A percentile compares a stretch with the other conserved stretches of the same genome.
Conservation (phyloP, 2,888 invertebrate species). For the Pristionchus mayeri region DNA sequence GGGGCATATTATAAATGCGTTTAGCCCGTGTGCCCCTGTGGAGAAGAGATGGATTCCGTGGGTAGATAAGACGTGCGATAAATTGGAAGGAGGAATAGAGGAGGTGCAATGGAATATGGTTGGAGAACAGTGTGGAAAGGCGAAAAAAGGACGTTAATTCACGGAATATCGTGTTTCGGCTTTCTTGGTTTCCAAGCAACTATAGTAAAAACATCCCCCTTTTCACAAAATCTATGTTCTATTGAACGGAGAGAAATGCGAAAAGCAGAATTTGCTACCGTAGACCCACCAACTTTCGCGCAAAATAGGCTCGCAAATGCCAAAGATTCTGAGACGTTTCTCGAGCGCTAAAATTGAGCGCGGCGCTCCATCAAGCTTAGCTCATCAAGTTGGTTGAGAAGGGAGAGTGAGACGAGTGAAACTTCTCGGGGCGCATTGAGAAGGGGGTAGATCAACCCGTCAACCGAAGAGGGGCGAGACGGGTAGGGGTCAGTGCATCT, state of each 20-base stretch:
- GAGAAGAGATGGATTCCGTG: not conserved
- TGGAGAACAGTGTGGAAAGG: too few species aligned
- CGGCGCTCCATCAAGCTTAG: slow-evolving; percentile 27
- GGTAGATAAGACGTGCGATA: not conserved
- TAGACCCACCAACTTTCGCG: not conserved
- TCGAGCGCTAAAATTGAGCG: not conserved
- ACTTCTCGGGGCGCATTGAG: not conserved
- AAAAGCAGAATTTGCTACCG: too few species aligned
- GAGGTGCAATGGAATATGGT: too few species aligned
- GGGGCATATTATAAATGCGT: slow-evolving; percentile 33
- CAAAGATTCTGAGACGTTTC: not conserved
- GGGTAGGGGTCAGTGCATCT: not conserved
- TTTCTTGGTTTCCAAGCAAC: too few species aligned
- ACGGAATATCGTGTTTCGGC: too few species aligned
- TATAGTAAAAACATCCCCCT: too few species aligned
- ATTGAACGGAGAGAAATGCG: too few species aligned
- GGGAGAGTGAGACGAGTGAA: not conserved
- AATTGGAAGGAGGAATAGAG: not conserved
- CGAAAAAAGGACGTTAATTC: too few species aligned
- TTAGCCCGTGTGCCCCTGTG: too few species aligned
- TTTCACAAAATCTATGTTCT: too few species aligned
- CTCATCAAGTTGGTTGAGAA: slow-evolving; percentile 17
- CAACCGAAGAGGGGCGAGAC: not conserved
- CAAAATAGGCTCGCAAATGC: not conserved
- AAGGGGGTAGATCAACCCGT: not conserved